These are phyloP conservation scores for Hirtodrosophila duncani DNA, from an alignment of 2,888 invertebrate species.

Conservation along the genomic window DNA sequence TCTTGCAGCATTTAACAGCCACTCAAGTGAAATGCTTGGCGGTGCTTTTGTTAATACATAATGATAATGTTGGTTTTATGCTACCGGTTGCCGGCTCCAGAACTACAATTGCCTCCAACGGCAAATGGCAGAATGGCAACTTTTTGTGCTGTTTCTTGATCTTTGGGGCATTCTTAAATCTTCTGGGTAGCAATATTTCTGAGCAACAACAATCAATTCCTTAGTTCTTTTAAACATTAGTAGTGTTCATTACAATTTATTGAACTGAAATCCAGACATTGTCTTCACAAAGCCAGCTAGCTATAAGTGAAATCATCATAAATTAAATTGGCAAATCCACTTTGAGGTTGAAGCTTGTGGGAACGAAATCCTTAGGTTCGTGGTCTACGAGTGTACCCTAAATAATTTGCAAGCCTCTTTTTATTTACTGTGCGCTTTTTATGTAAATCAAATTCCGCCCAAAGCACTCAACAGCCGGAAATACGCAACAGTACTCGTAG, in stretches of 20 bases:
- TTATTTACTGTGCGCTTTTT: conserved; percentile 33
- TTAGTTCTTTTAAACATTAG: too few relatives aligned
- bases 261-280: conserved; percentile 5
- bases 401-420: conserved; percentile 19
- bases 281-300: background rate
- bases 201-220: too few relatives aligned
- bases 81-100: conserved; percentile 17
- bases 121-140: conserved; percentile 28
- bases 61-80: conserved; percentile 36
- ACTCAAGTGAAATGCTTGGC: conserved; percentile 62
- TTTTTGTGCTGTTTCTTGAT: conserved; percentile 12
- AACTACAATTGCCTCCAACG: background rate
- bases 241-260: conserved; percentile 11
- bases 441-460: conserved; percentile 55
- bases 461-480: conserved; percentile 43
- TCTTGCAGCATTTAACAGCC: conserved; percentile 55
- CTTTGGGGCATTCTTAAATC: conserved; percentile 39
- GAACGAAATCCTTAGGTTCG: too few relatives aligned
- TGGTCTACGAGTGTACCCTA: conserved; percentile 10
- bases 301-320: conserved; percentile 1
- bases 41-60: conserved; percentile 36
- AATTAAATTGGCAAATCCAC: conserved; percentile 47
- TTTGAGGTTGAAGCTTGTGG: conserved; percentile 47
- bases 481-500: conserved; percentile 34
- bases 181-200: background rate